These are phyloP conservation scores for Germaria angustata DNA, from an alignment of 2,888 invertebrate genomes.

Conservation along the genomic window DNA sequence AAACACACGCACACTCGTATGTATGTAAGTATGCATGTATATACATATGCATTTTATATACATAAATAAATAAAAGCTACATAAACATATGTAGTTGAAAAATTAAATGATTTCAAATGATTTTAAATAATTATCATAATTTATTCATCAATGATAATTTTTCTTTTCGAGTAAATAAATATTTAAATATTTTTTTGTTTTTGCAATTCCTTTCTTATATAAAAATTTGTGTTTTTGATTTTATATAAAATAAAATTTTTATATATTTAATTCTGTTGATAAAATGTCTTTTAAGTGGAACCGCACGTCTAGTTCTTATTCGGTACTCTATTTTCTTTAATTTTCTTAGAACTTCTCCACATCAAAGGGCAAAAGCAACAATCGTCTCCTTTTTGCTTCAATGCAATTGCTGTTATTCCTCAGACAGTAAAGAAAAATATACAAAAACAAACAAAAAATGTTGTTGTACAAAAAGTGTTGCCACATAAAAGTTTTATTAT, in stretches of 20 bases:
- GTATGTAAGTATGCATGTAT: no score
- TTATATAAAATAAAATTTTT: background rate
- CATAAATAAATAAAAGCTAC: no score
- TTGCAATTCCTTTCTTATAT: background rate
- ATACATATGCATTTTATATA: no score
- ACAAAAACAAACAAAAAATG: background rate
- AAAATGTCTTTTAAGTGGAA: slow-evolving; percentile 37
- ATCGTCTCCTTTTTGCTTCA: slow-evolving; percentile 1
- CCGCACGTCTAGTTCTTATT: slow-evolving; percentile 19
- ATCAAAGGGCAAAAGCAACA: slow-evolving; percentile 47
- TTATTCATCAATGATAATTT: no score
- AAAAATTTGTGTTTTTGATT: background rate
- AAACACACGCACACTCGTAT: no score
- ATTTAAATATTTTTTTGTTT: background rate
- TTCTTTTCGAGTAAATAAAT: background rate
- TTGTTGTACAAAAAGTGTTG: background rate
- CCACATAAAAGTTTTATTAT: background rate
- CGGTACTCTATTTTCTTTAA: background rate
- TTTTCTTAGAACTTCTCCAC: background rate
- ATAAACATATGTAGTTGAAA: no score
- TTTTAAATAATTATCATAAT: no score
- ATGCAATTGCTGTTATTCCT: background rate
- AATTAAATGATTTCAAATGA: no score
- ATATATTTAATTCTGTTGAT: background rate
- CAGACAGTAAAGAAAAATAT: background rate